These are phyloP conservation scores for Baccha elongata DNA, from an alignment of 2,888 invertebrate genomes.

Conservation along the genomic window DNA sequence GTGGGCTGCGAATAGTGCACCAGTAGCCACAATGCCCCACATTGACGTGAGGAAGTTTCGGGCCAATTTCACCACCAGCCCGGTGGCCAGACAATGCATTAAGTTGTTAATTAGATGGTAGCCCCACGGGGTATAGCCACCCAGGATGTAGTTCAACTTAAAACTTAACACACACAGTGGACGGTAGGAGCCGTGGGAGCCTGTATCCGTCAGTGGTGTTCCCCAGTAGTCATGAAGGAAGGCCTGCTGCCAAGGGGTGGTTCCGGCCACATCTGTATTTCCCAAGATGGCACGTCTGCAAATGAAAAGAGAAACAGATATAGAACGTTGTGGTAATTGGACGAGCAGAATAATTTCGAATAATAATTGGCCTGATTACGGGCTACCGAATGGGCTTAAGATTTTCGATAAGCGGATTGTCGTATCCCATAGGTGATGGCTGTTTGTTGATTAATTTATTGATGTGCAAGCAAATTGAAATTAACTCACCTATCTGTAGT, in stretches of 20 bases:
- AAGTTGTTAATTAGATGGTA: conserved; percentile 94
- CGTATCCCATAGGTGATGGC: conserved; percentile 34
- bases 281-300: conserved; percentile 96
- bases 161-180: conserved; percentile 95
- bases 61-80: conserved; percentile 90
- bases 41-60: conserved; percentile 87
- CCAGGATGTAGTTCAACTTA: conserved; percentile 91
- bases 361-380: conserved; percentile 62
- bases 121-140: conserved; percentile 90
- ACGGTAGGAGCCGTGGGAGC: conserved; percentile 98
- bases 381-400: conserved; percentile 44
- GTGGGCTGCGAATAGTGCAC: conserved; percentile 95
- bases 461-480: conserved; percentile 40
- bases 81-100: conserved; percentile 93
- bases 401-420: conserved; percentile 52
- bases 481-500: conserved; percentile 6
- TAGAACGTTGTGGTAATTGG: conserved; percentile 48
- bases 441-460: conserved; percentile 41
- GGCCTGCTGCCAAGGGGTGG: conserved; percentile 91
- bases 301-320: conserved; percentile 78
- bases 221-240: conserved; percentile 99
- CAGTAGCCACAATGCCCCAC: conserved; percentile 89
- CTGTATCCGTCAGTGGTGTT: conserved; percentile 94
- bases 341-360: conserved; percentile 63
- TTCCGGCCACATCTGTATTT: conserved; percentile 95